These are phyloP conservation scores for Dasyornis broadbenti DNA, from an alignment of 2,113 vertebrate species.

Conservation along the genomic window DNA sequence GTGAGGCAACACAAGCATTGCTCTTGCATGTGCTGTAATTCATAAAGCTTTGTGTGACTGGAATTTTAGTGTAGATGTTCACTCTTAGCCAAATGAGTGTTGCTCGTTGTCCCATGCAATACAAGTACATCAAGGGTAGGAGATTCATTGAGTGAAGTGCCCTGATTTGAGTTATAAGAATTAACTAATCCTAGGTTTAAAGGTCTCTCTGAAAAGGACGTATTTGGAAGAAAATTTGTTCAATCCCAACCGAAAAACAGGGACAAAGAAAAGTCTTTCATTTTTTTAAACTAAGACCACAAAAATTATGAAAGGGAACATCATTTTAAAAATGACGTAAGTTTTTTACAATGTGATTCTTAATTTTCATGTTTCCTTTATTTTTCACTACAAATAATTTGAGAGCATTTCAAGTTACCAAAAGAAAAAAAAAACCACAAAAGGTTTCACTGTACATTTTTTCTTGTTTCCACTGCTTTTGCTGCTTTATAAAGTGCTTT, in stretches of 20 bases:
- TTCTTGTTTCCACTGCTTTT: background rate
- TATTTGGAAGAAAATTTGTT: background rate
- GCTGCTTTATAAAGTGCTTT: background rate
- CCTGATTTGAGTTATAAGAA: background rate
- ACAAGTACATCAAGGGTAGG: background rate
- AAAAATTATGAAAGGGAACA: background rate
- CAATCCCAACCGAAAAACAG: background rate
- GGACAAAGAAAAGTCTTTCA: background rate
- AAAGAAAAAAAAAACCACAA: background rate
- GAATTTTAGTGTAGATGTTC: background rate
- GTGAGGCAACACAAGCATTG: accelerated
- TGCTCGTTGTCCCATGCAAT: accelerated
- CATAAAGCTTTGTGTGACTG: background rate
- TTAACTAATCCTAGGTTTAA: background rate
- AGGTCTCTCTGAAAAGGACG: background rate
- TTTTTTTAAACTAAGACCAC: background rate
- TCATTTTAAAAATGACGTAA: accelerated
- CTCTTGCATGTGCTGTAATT: background rate
- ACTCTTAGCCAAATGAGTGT: background rate
- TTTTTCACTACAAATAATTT: background rate
- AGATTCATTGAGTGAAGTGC: background rate
- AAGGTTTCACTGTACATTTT: background rate
- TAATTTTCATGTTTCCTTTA: background rate
- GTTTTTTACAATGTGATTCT: background rate
- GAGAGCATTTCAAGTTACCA: background rate